Evolutionary conservation across 2,113 vertebrate genomes (phyloP).

Genomic region (Bubo bubo): DNA sequence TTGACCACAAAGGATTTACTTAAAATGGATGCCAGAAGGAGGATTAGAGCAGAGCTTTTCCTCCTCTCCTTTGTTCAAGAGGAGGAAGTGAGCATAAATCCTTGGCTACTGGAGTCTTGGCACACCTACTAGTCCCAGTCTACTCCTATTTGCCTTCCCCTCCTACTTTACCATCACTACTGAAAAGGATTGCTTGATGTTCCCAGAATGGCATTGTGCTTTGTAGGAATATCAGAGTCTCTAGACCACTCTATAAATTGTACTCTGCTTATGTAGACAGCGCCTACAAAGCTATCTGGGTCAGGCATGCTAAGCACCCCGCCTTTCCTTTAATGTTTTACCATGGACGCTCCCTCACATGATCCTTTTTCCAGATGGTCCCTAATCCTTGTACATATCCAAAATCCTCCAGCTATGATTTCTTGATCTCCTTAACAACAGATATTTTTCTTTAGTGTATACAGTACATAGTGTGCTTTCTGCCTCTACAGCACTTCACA

Average conservation of each 20-base stretch:
- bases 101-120: not conserved
- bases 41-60: not conserved
- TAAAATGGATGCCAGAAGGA: constrained; percentile 23
- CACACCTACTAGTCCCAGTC: not conserved
- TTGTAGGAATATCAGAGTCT: not conserved
- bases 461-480: not conserved
- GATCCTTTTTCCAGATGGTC: constrained; percentile 64
- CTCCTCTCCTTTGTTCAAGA: constrained; percentile 7
- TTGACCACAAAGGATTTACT: constrained; percentile 6
- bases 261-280: not conserved
- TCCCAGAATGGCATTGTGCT: not conserved
- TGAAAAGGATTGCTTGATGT: not conserved
- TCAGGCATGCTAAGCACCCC: constrained; percentile 9
- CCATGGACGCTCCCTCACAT: not conserved
- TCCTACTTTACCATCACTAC: not conserved
- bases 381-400: constrained; percentile 33
- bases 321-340: constrained; percentile 13
- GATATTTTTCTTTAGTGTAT: not conserved
- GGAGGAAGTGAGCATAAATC: not conserved
- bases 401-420: constrained; percentile 50
- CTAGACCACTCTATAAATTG: not conserved
- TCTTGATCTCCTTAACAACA: not conserved
- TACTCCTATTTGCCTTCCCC: not conserved
- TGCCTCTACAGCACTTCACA: not conserved
- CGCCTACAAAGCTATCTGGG: constrained; percentile 42